phyloP scores from a whole-genome alignment of 2,113 vertebrate species.

The Strix uralensis region DNA sequence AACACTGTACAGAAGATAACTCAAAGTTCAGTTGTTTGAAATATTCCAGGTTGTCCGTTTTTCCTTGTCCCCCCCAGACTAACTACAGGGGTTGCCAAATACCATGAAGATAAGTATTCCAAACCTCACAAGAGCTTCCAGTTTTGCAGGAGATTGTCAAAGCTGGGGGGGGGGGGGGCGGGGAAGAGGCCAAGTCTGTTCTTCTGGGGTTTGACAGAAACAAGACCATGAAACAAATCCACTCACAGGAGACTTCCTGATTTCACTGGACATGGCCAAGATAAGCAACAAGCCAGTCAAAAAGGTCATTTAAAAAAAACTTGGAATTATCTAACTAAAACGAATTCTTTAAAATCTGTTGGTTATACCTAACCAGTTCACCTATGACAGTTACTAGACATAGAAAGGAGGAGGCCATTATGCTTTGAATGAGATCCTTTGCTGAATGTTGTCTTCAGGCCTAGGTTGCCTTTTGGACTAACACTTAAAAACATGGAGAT shows the following conservation, averaged over 20 bases:
- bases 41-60: neutral
- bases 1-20: neutral
- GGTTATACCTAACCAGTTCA: neutral
- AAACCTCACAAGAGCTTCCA: neutral
- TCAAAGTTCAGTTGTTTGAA: neutral
- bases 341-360: neutral
- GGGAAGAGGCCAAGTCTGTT: neutral
- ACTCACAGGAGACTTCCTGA: neutral
- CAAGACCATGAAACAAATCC: neutral
- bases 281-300: neutral
- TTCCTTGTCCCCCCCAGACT: neutral
- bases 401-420: neutral
- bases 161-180: neutral
- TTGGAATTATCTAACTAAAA: neutral
- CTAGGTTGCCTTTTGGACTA: neutral
- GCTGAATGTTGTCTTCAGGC: neutral
- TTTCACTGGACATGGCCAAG: neutral
- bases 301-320: neutral
- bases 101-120: neutral
- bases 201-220: neutral
- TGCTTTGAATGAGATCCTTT: neutral
- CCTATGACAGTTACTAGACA: neutral
- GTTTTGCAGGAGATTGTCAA: neutral
- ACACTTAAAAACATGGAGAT: neutral
- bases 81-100: neutral